Conservation (phyloP, 2,113 vertebrate genomes). For the Tragelaphus imberbis region DNA sequence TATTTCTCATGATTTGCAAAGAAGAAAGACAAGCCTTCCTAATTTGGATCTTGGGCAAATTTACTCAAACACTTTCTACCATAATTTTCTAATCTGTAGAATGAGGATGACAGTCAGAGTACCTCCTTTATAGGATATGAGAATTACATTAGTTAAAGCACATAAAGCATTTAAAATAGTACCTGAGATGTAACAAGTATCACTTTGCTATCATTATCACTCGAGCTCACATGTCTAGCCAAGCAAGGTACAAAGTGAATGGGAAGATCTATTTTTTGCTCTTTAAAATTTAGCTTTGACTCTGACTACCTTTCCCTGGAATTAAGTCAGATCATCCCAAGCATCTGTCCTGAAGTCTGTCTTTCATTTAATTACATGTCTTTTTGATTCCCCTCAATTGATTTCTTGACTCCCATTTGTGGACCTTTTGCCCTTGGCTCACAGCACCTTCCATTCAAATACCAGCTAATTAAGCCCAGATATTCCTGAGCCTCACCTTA, state of each 20-base stretch:
- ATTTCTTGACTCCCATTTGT: conserved; percentile 43
- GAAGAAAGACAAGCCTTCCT: neutral
- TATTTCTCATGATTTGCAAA: neutral
- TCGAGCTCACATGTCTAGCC: neutral
- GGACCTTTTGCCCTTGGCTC: conserved; percentile 38
- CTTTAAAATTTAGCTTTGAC: neutral
- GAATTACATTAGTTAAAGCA: neutral
- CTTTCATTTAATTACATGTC: conserved; percentile 57
- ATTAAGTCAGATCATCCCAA: neutral
- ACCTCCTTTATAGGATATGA: neutral
- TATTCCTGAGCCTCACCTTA: conserved; percentile 6
- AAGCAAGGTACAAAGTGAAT: neutral
- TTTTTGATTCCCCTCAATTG: conserved; percentile 50
- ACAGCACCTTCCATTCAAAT: conserved; percentile 24
- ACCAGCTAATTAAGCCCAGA: conserved; percentile 22
- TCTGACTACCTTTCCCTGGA: neutral
- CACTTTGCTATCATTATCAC: neutral
- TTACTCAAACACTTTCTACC: neutral
- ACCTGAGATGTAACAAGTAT: neutral
- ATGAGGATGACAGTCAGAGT: neutral
- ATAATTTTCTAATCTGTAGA: neutral
- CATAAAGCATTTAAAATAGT: neutral
- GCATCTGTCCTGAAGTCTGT: conserved; percentile 19
- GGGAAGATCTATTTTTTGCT: neutral
- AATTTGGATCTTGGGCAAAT: neutral